Evolutionary conservation across 2,888 invertebrate species (phyloP).

Genomic region (Drosophila flavopinicola): DNA sequence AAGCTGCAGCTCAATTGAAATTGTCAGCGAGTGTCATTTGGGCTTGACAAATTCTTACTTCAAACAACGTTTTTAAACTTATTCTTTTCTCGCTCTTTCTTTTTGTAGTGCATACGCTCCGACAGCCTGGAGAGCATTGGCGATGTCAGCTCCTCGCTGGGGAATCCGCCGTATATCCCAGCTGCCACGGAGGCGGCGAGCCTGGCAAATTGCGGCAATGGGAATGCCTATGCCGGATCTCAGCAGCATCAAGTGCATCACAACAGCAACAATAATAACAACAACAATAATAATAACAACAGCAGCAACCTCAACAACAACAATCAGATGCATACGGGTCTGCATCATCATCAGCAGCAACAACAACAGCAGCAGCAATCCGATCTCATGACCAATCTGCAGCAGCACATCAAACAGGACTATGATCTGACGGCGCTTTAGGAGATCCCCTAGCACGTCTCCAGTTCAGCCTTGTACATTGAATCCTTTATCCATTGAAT

Average conservation of each 20-base stretch:
- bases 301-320: slow-evolving; percentile 55
- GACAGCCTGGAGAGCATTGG: slow-evolving; percentile 89
- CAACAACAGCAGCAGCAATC: slow-evolving; percentile 66
- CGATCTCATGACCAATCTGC: slow-evolving; percentile 82
- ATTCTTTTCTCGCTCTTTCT: not conserved
- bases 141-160: slow-evolving; percentile 85
- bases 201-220: slow-evolving; percentile 74
- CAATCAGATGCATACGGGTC: slow-evolving; percentile 79
- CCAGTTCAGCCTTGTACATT: slow-evolving; percentile 39
- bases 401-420: slow-evolving; percentile 91
- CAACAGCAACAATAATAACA: slow-evolving; percentile 44
- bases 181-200: slow-evolving; percentile 79
- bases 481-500: slow-evolving; percentile 49
- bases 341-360: slow-evolving; percentile 67
- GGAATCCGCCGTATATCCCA: slow-evolving; percentile 84
- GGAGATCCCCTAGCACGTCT: slow-evolving; percentile 63
- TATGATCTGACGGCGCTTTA: slow-evolving; percentile 93
- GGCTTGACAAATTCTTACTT: not conserved
- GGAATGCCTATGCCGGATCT: slow-evolving; percentile 74
- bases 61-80: too few species aligned
- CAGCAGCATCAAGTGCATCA: slow-evolving; percentile 68
- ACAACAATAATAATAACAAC: slow-evolving; percentile 50
- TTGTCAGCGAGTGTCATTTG: not conserved
- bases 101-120: slow-evolving; percentile 85
- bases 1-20: not conserved